A percentile compares a stretch with the other conserved stretches of the same genome.
Evolutionary conservation across 1,140 invertebrate genomes (phyloP).

Genomic region (Ceratitis capitata): DNA sequence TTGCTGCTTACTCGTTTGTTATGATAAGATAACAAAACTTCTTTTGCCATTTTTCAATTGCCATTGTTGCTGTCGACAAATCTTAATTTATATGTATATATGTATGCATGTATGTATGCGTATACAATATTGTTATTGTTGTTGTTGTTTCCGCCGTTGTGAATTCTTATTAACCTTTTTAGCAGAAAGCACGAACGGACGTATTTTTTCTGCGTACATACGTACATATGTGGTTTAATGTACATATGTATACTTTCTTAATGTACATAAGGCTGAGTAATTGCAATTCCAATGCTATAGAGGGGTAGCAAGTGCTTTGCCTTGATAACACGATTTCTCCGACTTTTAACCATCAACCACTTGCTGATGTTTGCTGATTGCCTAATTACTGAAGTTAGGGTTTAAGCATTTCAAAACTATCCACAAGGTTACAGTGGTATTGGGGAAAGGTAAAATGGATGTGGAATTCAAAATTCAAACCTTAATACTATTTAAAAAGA

Average conservation of each 20-base stretch:
- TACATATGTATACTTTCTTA: neutral
- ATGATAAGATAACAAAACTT: slow-evolving; percentile 33
- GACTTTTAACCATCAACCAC: neutral
- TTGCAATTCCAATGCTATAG: neutral
- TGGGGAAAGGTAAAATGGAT: too few relatives aligned
- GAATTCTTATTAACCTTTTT: neutral
- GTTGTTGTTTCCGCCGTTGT: neutral
- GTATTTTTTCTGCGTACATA: neutral
- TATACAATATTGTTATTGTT: neutral
- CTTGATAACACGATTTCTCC: neutral
- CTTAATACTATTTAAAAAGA: too few relatives aligned
- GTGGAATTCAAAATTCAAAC: neutral
- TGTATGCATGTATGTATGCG: neutral
- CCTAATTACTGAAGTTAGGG: neutral
- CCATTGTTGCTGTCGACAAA: neutral
- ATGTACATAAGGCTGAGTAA: neutral
- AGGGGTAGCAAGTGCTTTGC: neutral
- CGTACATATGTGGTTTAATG: neutral
- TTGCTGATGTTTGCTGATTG: neutral
- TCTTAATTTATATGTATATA: neutral
- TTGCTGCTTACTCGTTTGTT: neutral
- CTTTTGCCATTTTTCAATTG: slow-evolving; percentile 27
- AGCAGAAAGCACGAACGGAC: neutral
- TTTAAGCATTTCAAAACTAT: neutral
- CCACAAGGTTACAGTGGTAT: neutral